A percentile compares a stretch with the other conserved stretches of the same genome.
phyloP scores from a whole-genome alignment of 2,888 invertebrate genomes.

The Camptogramma bilineatum region DNA sequence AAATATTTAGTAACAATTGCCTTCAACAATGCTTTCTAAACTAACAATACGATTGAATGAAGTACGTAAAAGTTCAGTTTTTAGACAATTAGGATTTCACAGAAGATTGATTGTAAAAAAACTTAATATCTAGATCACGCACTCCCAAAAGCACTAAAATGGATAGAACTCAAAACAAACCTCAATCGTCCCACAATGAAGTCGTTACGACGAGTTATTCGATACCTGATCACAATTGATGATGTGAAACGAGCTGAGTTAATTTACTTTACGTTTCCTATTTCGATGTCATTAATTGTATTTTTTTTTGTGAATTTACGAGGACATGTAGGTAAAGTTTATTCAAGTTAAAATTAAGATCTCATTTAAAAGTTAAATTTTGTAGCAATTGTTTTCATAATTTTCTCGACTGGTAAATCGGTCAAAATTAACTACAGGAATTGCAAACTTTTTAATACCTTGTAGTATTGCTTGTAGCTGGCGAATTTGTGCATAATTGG shows the following conservation, averaged over 20 bases:
- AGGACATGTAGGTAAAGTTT: constrained; percentile 12
- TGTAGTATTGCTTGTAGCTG: too few relatives aligned
- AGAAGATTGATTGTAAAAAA: constrained; percentile 9
- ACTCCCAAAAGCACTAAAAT: constrained; percentile 45
- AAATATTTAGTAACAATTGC: too few relatives aligned
- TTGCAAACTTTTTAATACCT: too few relatives aligned
- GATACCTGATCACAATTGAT: constrained; percentile 62
- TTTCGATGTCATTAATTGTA: constrained; percentile 37
- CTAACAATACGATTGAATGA: too few relatives aligned
- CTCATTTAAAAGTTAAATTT: too few relatives aligned
- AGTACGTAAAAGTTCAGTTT: too few relatives aligned
- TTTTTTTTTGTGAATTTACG: constrained; percentile 25
- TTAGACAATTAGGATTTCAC: too few relatives aligned
- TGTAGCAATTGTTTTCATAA: too few relatives aligned
- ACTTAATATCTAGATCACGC: constrained; percentile 31
- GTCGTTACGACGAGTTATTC: constrained; percentile 64
- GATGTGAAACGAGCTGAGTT: constrained; percentile 53
- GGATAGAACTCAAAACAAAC: constrained; percentile 39
- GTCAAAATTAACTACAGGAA: too few relatives aligned
- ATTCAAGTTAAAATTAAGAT: too few relatives aligned
- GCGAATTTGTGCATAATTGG: too few relatives aligned
- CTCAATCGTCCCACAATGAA: constrained; percentile 60
- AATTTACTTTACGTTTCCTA: constrained; percentile 50
- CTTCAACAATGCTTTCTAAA: background rate
- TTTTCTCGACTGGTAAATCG: too few relatives aligned